A percentile compares a stretch with the other conserved stretches of the same genome.
Evolutionary conservation across 2,888 invertebrate genomes (phyloP).

Genomic region (Cheilosia variabilis): DNA sequence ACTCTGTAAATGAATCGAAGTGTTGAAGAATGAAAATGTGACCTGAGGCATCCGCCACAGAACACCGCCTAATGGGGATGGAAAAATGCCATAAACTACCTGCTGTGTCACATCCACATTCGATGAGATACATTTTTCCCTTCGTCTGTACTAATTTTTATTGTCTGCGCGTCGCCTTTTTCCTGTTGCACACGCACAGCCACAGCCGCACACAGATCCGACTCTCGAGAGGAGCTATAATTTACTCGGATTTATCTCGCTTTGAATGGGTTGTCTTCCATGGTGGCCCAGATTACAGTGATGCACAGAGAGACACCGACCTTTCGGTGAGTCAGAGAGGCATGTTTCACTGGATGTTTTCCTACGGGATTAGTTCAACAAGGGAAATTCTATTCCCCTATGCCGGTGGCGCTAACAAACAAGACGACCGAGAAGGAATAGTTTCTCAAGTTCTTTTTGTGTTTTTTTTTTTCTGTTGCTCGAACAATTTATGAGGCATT

Average conservation of each 20-base stretch:
- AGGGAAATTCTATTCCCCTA: slow-evolving; percentile 36
- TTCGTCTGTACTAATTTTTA: slow-evolving; percentile 67
- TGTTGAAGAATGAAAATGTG: slow-evolving; percentile 75
- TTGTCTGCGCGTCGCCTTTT: slow-evolving; percentile 58
- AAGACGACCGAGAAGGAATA: slow-evolving; percentile 22
- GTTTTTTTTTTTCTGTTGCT: slow-evolving; percentile 16
- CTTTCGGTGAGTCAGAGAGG: neutral
- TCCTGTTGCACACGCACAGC: slow-evolving; percentile 31
- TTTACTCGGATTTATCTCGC: slow-evolving; percentile 65
- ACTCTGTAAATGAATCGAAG: slow-evolving; percentile 72
- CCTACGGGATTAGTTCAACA: slow-evolving; percentile 32
- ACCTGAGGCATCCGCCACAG: slow-evolving; percentile 39
- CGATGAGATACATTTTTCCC: slow-evolving; percentile 59
- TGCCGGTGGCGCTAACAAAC: slow-evolving; percentile 69
- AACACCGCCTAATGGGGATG: slow-evolving; percentile 44
- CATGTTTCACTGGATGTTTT: slow-evolving; percentile 47
- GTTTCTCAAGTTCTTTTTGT: slow-evolving; percentile 51
- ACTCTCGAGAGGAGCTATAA: slow-evolving; percentile 33
- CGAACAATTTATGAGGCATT: slow-evolving; percentile 58
- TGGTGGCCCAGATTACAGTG: slow-evolving; percentile 61
- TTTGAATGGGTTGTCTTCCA: slow-evolving; percentile 66
- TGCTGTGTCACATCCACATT: slow-evolving; percentile 57
- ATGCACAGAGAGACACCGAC: slow-evolving; percentile 4
- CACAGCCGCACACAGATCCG: neutral
- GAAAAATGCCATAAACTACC: slow-evolving; percentile 64